phyloP scores from a whole-genome alignment of 2,113 vertebrate genomes.

The Octodon degus region DNA sequence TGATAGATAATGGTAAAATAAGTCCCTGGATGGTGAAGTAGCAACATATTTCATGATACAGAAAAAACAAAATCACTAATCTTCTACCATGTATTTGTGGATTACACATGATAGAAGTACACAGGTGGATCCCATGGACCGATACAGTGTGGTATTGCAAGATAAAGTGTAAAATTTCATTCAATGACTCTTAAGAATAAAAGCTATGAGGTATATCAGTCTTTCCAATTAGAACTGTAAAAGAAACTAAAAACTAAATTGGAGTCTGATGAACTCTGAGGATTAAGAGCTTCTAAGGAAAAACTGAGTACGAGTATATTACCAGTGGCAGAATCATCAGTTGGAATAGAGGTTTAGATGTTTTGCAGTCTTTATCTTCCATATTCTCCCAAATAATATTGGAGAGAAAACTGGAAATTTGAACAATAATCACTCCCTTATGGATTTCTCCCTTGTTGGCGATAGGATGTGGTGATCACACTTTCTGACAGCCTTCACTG shows the following conservation, averaged over 20 bases:
- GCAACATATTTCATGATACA: neutral
- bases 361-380: neutral
- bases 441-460: neutral
- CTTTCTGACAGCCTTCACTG: neutral
- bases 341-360: neutral
- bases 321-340: neutral
- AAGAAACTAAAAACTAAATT: neutral
- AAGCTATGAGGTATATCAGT: neutral
- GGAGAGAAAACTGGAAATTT: neutral
- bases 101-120: constrained; percentile 16
- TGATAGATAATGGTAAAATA: constrained; percentile 35
- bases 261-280: neutral
- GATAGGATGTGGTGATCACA: neutral
- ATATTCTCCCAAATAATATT: neutral
- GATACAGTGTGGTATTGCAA: neutral
- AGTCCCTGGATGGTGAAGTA: constrained; percentile 9
- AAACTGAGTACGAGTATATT: neutral
- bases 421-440: neutral
- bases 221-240: neutral
- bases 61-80: constrained; percentile 4
- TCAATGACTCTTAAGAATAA: neutral
- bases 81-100: neutral
- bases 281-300: neutral
- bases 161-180: neutral
- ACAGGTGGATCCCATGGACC: neutral